These are phyloP conservation scores for Etheostoma perlongum DNA, from an alignment of 2,797 vertebrate species.

Conservation along the genomic window DNA sequence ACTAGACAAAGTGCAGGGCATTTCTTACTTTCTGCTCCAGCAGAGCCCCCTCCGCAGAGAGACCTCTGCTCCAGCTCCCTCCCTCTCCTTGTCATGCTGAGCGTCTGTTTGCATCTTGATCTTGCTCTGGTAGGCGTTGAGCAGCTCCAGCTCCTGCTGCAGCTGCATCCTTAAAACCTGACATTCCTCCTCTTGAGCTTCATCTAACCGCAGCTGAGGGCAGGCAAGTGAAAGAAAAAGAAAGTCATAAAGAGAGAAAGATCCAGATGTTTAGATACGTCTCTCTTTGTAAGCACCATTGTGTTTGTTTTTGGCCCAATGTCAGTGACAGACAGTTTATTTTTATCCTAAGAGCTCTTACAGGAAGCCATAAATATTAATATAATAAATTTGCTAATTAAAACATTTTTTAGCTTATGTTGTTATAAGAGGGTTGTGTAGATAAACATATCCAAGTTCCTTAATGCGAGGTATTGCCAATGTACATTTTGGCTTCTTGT, in stretches of 20 bases:
- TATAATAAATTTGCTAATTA: background rate
- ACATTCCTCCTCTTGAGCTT: conserved; percentile 97
- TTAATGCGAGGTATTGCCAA: background rate
- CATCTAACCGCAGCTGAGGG: conserved; percentile 92
- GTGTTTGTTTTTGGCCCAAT: background rate
- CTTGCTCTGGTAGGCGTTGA: conserved; percentile 99
- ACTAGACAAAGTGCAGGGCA: background rate
- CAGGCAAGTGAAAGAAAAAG: background rate
- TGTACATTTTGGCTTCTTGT: background rate
- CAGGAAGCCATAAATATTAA: background rate
- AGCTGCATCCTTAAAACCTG: conserved; percentile 99
- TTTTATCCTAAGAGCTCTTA: background rate
- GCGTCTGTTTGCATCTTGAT: conserved; percentile 99
- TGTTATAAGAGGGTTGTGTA: background rate
- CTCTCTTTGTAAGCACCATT: background rate
- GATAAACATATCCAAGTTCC: background rate
- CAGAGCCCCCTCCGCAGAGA: conserved; percentile 94
- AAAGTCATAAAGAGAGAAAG: background rate
- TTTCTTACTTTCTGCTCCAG: conserved; percentile 94
- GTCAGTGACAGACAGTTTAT: background rate
- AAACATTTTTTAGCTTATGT: background rate
- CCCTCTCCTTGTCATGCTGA: conserved; percentile 95
- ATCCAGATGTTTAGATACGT: background rate
- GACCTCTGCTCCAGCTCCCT: conserved; percentile 97
- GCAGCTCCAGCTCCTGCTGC: conserved; percentile 98